phyloP scores from a whole-genome alignment of 2,888 invertebrate genomes.

The Drosophila paranaensis region DNA sequence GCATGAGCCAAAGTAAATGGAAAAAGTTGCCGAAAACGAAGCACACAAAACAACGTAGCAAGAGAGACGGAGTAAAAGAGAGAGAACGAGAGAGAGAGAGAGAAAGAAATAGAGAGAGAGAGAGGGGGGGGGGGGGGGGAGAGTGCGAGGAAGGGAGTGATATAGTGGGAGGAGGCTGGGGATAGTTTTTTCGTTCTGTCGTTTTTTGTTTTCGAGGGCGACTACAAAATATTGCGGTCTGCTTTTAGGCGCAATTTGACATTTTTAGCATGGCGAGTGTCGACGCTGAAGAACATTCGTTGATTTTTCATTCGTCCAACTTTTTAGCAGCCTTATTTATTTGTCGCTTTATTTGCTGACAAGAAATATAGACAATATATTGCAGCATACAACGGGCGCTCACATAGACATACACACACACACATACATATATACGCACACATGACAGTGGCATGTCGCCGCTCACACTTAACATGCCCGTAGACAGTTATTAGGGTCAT shows the following conservation, averaged over 20 bases:
- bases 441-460: conserved; percentile 77
- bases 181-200: conserved; percentile 51
- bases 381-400: conserved; percentile 35
- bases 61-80: not conserved
- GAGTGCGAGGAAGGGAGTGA: not conserved
- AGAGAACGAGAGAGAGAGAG: not conserved
- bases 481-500: conserved; percentile 81
- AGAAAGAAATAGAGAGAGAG: not conserved
- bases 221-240: conserved; percentile 75
- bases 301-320: conserved; percentile 65
- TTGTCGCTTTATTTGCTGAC: conserved; percentile 80
- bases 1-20: conserved; percentile 81
- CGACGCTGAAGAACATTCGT: conserved; percentile 36
- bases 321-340: conserved; percentile 78
- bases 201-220: conserved; percentile 10
- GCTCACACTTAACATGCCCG: conserved; percentile 81
- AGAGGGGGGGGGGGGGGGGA: too few relatives aligned
- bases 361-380: conserved; percentile 81
- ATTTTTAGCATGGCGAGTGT: conserved; percentile 56
- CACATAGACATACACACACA: conserved; percentile 21
- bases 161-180: conserved; percentile 29
- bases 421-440: conserved; percentile 36
- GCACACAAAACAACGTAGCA: conserved; percentile 60
- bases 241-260: conserved; percentile 79
- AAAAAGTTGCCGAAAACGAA: conserved; percentile 73